Base-by-base conservation (phyloP, 2,113 vertebrate genomes). In the Sapajus apella region DNA sequence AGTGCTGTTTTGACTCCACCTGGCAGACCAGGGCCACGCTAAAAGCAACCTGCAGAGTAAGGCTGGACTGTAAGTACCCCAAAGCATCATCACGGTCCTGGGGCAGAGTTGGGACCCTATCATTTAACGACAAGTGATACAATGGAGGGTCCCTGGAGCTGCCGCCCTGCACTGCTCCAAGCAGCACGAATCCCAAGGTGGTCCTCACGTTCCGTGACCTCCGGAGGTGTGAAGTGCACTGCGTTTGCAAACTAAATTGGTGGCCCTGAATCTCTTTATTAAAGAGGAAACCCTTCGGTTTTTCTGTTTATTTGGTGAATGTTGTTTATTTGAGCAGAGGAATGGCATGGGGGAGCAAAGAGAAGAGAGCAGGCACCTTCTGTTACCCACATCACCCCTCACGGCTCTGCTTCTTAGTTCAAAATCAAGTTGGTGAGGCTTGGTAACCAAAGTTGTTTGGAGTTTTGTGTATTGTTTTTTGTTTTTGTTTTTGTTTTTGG, bases 221-320 rank as follows among this genome's bases (percentile, higher is more conserved):
- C 91, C 13, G 8, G 83, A 45, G 21, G 5, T 2, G 35, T 18
- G 35, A 94, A 47, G 14, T 35, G 32, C 16, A 27, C 18, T 5
- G 0, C 8, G 40, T 75, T 14, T 72, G 45, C 75, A 82, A 43
- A 87, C 43, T 50, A n/a, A 64, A n/a, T 13, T 25, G 3, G 17
- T 66, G 25, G 30, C 37, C 50, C 12, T 35, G 56, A 45, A 82
- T 68, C 30, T 3, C 45, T 93, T 87, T 37, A 64, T 32, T 73
- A 47, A 92, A 47, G 56, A 93, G 17, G 43, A 25, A 20, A 75
- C 43, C 55, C 21, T 30, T 73, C 6, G 25, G 32, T 86, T 47
- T 95, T 81, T 72, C 85, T 87, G 37, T 94, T 90, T 56, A 75
- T 47, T 88, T 91, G 23, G 32, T 94, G 56, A 64, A 35, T 73